Evolutionary conservation across 2,888 invertebrate species (phyloP).

Genomic region (Yponomeuta evonymella): DNA sequence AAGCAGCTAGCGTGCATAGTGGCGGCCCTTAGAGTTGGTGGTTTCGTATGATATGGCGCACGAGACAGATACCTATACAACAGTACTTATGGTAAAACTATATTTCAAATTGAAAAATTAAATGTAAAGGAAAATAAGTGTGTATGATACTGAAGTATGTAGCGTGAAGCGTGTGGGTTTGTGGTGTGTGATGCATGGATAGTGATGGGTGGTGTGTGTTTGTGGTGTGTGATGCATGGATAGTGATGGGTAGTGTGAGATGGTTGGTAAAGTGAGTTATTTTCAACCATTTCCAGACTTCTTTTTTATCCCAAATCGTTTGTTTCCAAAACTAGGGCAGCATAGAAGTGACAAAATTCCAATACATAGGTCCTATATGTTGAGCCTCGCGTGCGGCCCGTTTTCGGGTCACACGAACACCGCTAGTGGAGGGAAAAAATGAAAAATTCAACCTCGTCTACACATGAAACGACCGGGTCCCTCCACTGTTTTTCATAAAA

Average conservation of each 20-base stretch:
- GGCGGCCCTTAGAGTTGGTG: too few species aligned
- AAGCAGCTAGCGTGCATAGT: too few species aligned
- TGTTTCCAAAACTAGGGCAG: neutral
- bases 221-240: neutral
- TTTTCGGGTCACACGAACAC: slow-evolving; percentile 60
- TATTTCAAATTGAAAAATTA: too few species aligned
- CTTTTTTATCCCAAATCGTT: neutral
- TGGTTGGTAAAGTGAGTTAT: neutral
- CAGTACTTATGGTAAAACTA: too few species aligned
- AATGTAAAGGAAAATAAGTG: too few species aligned
- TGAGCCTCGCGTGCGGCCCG: slow-evolving; percentile 48
- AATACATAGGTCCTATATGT: slow-evolving; percentile 32
- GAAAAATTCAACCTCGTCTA: slow-evolving; percentile 40
- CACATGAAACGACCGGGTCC: neutral
- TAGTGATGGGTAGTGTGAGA: neutral
- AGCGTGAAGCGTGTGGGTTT: neutral
- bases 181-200: neutral
- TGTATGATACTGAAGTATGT: too few species aligned
- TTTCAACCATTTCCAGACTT: too few species aligned
- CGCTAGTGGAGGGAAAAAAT: slow-evolving; percentile 42
- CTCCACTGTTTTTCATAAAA: neutral
- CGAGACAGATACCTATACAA: too few species aligned
- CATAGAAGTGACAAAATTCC: slow-evolving; percentile 42
- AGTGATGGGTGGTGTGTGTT: neutral
- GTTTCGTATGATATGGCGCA: too few species aligned